These are phyloP conservation scores for Archocentrus centrarchus DNA, from an alignment of 2,113 vertebrate genomes.

Conservation along the genomic window DNA sequence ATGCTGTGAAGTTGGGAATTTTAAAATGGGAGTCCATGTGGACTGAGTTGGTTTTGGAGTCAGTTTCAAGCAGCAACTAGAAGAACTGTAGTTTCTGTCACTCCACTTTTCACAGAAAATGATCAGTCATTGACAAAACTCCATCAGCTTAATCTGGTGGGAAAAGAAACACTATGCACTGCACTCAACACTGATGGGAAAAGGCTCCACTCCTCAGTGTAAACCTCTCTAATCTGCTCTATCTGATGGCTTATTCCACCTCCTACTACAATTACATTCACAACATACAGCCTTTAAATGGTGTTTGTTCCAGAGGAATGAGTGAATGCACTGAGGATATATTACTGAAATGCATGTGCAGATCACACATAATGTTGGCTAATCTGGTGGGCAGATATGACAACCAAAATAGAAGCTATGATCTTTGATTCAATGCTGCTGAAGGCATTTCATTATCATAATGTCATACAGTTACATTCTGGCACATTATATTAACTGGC, in stretches of 20 bases:
- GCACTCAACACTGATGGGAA: neutral
- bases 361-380: conserved; percentile 43
- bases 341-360: conserved; percentile 21
- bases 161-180: neutral
- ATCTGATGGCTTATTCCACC: conserved; percentile 2
- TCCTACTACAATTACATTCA: conserved; percentile 13
- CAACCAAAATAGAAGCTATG: conserved; percentile 30
- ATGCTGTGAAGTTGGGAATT: neutral
- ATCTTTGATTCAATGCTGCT: conserved; percentile 41
- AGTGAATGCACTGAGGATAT: neutral
- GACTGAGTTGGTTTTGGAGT: neutral
- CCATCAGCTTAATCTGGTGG: neutral
- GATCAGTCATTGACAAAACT: neutral
- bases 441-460: conserved; percentile 41
- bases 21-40: neutral
- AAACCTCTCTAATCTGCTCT: neutral
- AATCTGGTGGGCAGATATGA: conserved; percentile 6
- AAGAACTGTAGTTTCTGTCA: neutral
- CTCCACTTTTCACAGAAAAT: neutral
- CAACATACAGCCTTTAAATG: neutral
- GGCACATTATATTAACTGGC: neutral
- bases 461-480: conserved; percentile 29
- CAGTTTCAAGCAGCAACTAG: neutral
- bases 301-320: neutral
- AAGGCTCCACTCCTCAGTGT: neutral